A percentile compares a stretch with the other conserved stretches of the same genome.
phyloP scores from a whole-genome alignment of 2,888 invertebrate genomes.

The Euspilapteryx auroguttella region DNA sequence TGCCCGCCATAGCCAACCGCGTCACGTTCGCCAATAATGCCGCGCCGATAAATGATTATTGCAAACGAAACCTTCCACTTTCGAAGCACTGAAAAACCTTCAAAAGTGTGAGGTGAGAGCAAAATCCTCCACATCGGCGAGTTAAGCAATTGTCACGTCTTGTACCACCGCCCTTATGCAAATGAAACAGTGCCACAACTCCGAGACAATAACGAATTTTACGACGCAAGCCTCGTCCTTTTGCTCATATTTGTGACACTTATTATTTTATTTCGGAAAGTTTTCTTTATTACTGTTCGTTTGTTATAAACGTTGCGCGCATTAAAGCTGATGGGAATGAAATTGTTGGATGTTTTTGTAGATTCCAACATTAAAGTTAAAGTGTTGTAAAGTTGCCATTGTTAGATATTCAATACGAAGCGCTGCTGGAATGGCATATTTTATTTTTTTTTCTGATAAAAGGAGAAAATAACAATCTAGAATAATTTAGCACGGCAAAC shows the following conservation, averaged over 20 bases:
- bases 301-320: conserved; percentile 6
- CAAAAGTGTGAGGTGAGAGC: conserved; percentile 12
- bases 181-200: conserved; percentile 12
- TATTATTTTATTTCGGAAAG: conserved; percentile 4
- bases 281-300: conserved; percentile 3
- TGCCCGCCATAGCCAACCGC: conserved; percentile 15
- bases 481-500: conserved; percentile 5
- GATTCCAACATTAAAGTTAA: too few relatives aligned
- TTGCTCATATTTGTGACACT: conserved; percentile 12
- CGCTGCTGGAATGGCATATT: too few relatives aligned
- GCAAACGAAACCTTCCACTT: conserved; percentile 19
- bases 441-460: too few relatives aligned
- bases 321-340: too few relatives aligned
- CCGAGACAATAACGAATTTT: conserved; percentile 15
- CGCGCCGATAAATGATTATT: conserved; percentile 33
- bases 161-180: conserved; percentile 16
- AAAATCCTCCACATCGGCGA: conserved; percentile 7
- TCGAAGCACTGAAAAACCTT: conserved; percentile 24
- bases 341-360: too few relatives aligned
- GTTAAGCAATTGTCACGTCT: conserved; percentile 20
- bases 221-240: conserved; percentile 11
- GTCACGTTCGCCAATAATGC: conserved; percentile 25
- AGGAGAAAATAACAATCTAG: background rate
- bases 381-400: too few relatives aligned
- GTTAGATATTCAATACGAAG: too few relatives aligned